Evolutionary conservation across 2,888 invertebrate species (phyloP), one percentile per base, ranked within the genome.

Genomic region (Dryococelus australis): DNA sequence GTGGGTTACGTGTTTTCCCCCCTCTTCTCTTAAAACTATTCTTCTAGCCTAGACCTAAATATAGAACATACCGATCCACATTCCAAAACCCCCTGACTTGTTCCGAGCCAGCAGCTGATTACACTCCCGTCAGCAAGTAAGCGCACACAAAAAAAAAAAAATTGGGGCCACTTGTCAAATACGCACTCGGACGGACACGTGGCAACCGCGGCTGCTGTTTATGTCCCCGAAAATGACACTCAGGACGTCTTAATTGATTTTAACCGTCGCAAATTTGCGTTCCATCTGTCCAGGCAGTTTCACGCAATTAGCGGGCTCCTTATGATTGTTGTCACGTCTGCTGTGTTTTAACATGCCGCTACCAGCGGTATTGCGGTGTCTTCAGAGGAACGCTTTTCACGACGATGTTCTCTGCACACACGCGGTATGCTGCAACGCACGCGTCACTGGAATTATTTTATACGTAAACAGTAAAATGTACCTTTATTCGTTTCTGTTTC

Each of bases 41-140:
- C 65, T 65, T 65, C 65, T 65, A 65, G n/a, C n/a, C 65, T 8
- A 65, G 65, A 10, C 65, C 65, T 65, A 65, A 65, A 65, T 65
- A n/a, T 65, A 65, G 65, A 65, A 65, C 65, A 65, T 65, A 65
- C 65, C 65, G 65, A 65, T 65, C 65, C 65, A 65, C 65, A 65
- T 65, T 65, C 65, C 65, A 20, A 65, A 65, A 65, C 65, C 65
- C n/a, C 65, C 47, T 35, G 51, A 51, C 51, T 65, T n/a, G 65
- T 24, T 16, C 16, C 65, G n/a, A 20, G n/a, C 65, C 16, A 8
- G n/a, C 65, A 65, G 65, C 8, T 24, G 65, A 65, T 65, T 65
- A 65, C 20, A 20, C 65, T 65, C 65, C 65, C 24, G 65, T 65
- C 24, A 0, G n/a, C 65, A 65, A 8, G 65, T 24, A 2, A 65